A percentile compares a stretch with the other conserved stretches of the same genome.
These are phyloP conservation scores for Chamaea fasciata DNA, from an alignment of 2,113 vertebrate species.

Conservation along the genomic window DNA sequence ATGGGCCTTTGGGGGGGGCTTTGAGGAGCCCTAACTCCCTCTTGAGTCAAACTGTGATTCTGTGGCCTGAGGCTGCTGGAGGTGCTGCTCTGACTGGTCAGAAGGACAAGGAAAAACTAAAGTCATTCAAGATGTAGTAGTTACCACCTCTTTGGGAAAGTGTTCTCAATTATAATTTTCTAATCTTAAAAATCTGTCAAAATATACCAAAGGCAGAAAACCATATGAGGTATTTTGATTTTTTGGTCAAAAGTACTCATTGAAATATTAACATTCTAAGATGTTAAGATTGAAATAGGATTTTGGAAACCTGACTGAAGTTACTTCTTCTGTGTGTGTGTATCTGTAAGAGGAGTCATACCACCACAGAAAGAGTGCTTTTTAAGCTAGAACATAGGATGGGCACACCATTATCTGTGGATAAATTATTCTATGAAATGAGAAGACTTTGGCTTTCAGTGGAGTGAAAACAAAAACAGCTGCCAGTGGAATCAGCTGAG, in stretches of 20 bases:
- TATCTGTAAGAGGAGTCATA: not conserved
- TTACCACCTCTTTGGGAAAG: not conserved
- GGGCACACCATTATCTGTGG: not conserved
- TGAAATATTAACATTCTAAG: not conserved
- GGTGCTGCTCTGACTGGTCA: not conserved
- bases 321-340: not conserved
- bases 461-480: not conserved
- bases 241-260: not conserved
- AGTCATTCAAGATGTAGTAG: not conserved
- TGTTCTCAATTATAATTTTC: not conserved
- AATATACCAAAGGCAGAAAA: not conserved
- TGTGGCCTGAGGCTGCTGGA: not conserved
- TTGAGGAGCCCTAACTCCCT: not conserved
- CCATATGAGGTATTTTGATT: not conserved
- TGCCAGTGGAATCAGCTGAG: not conserved
- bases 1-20: accelerated
- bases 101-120: not conserved
- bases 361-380: not conserved
- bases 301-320: not conserved
- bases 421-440: not conserved
- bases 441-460: not conserved
- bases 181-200: not conserved
- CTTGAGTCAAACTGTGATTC: not conserved
- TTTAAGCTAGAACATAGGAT: not conserved
- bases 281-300: not conserved